Evolutionary conservation across 2,888 invertebrate species (phyloP).

Genomic region (Drosophila maculinotata): DNA sequence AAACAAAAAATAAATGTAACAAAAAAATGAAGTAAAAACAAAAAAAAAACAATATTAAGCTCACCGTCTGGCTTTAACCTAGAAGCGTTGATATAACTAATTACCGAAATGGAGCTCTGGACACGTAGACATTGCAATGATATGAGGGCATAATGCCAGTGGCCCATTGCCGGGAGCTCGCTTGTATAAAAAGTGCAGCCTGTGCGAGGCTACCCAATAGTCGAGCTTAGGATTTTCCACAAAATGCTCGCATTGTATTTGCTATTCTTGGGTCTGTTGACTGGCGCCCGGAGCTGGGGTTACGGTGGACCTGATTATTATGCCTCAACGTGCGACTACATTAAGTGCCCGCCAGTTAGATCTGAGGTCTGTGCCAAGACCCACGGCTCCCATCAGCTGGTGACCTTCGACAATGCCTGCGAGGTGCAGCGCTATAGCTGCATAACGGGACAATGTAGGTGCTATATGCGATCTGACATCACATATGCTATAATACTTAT

Average conservation of each 20-base stretch:
- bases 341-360: constrained; percentile 4
- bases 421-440: constrained; percentile 44
- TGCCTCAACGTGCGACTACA: constrained; percentile 14
- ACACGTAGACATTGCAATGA: constrained; percentile 55
- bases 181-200: constrained; percentile 53
- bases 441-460: constrained; percentile 26
- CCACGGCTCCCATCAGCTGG: neutral
- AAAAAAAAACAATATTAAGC: constrained; percentile 9
- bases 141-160: constrained; percentile 34
- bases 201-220: constrained; percentile 27
- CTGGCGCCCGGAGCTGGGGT: constrained; percentile 12
- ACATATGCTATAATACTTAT: neutral
- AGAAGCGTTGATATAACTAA: constrained; percentile 21
- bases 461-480: fast-evolving
- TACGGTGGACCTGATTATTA: constrained; percentile 12
- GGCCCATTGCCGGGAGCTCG: neutral
- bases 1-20: constrained; percentile 2
- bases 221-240: constrained; percentile 11
- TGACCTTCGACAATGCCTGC: constrained; percentile 41
- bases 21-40: constrained; percentile 3
- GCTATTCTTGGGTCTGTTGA: constrained; percentile 17
- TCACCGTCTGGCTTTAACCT: constrained; percentile 19
- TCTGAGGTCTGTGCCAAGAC: constrained; percentile 33
- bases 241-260: constrained; percentile 31
- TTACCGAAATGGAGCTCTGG: constrained; percentile 25